phyloP scores from a whole-genome alignment of 2,113 vertebrate genomes.

The Sinocyclocheilus anophthalmus region DNA sequence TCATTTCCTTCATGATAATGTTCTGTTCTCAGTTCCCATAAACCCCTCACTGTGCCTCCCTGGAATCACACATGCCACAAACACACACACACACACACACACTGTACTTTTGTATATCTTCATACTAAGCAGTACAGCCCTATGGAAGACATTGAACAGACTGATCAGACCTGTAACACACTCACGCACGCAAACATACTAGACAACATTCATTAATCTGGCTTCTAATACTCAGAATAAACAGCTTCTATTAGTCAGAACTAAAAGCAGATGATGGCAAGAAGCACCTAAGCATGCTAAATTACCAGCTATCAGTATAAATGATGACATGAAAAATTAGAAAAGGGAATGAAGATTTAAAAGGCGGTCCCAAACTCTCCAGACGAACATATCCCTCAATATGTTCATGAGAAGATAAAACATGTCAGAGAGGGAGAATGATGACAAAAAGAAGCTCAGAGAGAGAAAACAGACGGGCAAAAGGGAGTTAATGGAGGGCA shows the following conservation, averaged over 20 bases:
- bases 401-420: conserved; percentile 16
- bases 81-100: conserved; percentile 12
- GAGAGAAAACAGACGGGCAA: conserved; percentile 10
- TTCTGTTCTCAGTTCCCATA: conserved; percentile 71
- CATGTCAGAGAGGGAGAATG: neutral
- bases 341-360: conserved; percentile 34
- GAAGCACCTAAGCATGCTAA: conserved; percentile 24
- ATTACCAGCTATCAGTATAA: conserved; percentile 36
- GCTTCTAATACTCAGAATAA: conserved; percentile 58
- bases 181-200: conserved; percentile 57
- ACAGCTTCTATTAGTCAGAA: conserved; percentile 28
- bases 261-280: conserved; percentile 6
- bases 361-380: neutral
- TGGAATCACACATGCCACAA: conserved; percentile 31
- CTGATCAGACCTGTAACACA: conserved; percentile 25
- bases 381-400: neutral
- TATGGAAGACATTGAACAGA: conserved; percentile 46
- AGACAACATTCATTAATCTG: conserved; percentile 39
- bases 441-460: neutral
- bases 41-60: conserved; percentile 54
- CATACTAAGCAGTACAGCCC: conserved; percentile 17
- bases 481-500: conserved; percentile 34
- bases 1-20: conserved; percentile 43
- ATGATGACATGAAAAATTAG: conserved; percentile 51
- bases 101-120: conserved; percentile 27